A percentile compares a stretch with the other conserved stretches of the same genome.
phyloP scores from a whole-genome alignment of 2,797 vertebrate genomes.

The Chrysocyon brachyurus region DNA sequence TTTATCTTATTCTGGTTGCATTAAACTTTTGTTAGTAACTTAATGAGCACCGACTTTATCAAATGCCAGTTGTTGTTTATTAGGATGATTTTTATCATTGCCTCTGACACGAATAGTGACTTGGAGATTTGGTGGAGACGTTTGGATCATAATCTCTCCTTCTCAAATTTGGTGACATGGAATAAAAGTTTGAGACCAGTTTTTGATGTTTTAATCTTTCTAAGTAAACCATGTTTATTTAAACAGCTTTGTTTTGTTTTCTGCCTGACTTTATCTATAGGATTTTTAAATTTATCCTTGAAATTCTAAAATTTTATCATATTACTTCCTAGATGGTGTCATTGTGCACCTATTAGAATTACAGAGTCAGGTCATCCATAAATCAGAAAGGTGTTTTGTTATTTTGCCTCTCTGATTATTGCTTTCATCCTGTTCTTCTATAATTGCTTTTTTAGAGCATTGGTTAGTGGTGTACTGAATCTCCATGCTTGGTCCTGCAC shows the following conservation, averaged over 20 bases:
- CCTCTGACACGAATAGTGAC: background rate
- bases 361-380: background rate
- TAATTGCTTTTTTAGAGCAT: background rate
- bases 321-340: background rate
- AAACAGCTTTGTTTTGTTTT: slow-evolving; percentile 37
- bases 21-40: background rate
- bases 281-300: slow-evolving; percentile 15
- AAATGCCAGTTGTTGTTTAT: background rate
- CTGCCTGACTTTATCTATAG: background rate
- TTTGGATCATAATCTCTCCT: background rate
- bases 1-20: background rate
- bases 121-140: background rate
- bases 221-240: background rate
- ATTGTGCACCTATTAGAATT: background rate
- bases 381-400: background rate
- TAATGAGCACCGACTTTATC: background rate
- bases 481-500: background rate
- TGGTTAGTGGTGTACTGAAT: background rate
- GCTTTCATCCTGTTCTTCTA: slow-evolving; percentile 38
- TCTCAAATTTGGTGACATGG: background rate
- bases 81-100: background rate
- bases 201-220: slow-evolving; percentile 28
- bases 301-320: slow-evolving; percentile 27
- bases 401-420: slow-evolving; percentile 15
- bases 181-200: background rate